Percentiles rank a stretch among this genome's conserved stretches.
These are phyloP conservation scores for Epizoanthus stellaris DNA, from an alignment of 92 coral and sea anemone genomes.

Conservation along the genomic window DNA sequence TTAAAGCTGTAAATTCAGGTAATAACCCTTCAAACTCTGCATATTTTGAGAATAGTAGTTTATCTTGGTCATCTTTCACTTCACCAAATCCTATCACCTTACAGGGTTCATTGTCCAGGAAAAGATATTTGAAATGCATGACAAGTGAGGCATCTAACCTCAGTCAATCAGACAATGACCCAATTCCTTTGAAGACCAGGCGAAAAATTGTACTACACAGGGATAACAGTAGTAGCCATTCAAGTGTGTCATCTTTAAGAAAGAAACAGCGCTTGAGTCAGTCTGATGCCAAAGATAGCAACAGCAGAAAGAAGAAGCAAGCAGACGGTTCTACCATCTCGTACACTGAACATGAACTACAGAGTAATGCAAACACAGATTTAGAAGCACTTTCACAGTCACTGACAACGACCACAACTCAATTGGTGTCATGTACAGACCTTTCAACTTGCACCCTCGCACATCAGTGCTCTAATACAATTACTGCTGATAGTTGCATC, in stretches of 20 bases:
- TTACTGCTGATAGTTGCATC: background rate
- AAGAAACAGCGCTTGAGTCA: background rate
- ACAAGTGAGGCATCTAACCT: background rate
- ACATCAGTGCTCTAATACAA: too few relatives aligned
- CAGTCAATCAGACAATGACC: background rate
- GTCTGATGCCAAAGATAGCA: background rate
- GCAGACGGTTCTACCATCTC: background rate
- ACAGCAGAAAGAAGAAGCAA: background rate
- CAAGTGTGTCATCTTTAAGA: constrained; percentile 28
- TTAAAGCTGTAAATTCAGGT: background rate
- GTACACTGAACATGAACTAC: background rate
- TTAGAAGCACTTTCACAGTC: background rate
- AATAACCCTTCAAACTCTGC: background rate
- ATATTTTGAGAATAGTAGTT: background rate
- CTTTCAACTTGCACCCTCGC: background rate
- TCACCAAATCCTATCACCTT: constrained; percentile 76
- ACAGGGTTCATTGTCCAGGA: constrained; percentile 39
- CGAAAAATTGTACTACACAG: constrained; percentile 18
- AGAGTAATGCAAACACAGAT: background rate
- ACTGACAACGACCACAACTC: background rate
- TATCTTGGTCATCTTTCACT: constrained; percentile 44
- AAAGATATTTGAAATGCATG: constrained; percentile 32
- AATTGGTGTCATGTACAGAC: background rate
- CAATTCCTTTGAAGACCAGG: background rate
- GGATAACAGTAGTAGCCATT: background rate